Evolutionary conservation across 1,140 invertebrate genomes (phyloP), one percentile per base, ranked within the genome.

Genomic region (Cecropterus lyciades): DNA sequence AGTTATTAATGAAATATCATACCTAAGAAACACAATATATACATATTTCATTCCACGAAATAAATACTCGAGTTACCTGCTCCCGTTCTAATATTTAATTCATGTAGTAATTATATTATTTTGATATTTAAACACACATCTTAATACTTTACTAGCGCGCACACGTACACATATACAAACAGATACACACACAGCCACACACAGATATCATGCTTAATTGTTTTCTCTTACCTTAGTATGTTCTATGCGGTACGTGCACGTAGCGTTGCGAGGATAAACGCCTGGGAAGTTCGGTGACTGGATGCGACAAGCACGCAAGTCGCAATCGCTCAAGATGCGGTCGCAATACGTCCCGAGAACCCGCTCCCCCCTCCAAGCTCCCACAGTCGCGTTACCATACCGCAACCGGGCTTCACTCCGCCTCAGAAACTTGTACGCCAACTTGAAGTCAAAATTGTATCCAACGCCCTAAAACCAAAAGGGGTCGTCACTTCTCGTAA

Each of bases 251-350:
- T 97, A 98, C 81, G 96, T 95, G 89, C 97, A 98, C 59, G 96
- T 97, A 51, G 97, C 94, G 87, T 97, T 97, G 67, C 97, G 93
- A 1, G 96, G 96, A 90, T 97, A 97, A 53, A 97, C 95, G 14
- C 97, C 97, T 9, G 96, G 97, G 89, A 96, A 97, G 92, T 97
- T 97, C 3, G 97, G 96, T 13, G 96, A 96, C 90, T 97, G 96
- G 33, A 97, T 95, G 24, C 95, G 93, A 84, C 95, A 96, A 48
- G 94, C 93, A 69, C 93, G 89, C 20, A 93, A 92, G 70, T 95
- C 94, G 75, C 95, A 96, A 75, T 95, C 94, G 69, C 94, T 95
- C 65, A 97, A 94, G 68, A 96, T 94, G 73, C 96, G 93, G 87
- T 97, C 96, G 87, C 96, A 97, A 84, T 96, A 96, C 62, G 95